phyloP scores from a whole-genome alignment of 2,888 invertebrate species.

The Tetheella fluctuosa region DNA sequence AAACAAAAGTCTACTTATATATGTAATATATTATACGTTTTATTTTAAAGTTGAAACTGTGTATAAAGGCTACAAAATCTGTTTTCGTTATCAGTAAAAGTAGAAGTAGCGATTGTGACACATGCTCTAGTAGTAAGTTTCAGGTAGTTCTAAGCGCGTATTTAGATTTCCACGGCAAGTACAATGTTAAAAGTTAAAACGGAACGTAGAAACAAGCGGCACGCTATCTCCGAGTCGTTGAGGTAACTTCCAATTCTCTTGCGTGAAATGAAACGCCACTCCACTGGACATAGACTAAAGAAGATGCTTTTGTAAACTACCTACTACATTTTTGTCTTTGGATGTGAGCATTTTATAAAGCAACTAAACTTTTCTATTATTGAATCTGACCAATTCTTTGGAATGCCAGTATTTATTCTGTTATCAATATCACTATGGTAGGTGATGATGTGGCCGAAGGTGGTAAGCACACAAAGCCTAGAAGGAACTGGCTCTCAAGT shows the following conservation, averaged over 20 bases:
- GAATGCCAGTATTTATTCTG: too few species aligned
- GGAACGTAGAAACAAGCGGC: slow-evolving; percentile 26
- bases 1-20: too few species aligned
- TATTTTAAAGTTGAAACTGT: neutral
- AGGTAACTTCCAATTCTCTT: slow-evolving; percentile 28
- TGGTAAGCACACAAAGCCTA: too few species aligned
- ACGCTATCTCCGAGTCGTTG: slow-evolving; percentile 26
- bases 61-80: neutral
- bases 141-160: neutral
- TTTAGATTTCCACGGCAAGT: neutral
- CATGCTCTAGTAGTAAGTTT: neutral
- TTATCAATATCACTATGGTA: too few species aligned
- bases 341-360: slow-evolving; percentile 23
- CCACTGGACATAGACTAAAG: slow-evolving; percentile 24
- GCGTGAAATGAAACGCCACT: slow-evolving; percentile 28
- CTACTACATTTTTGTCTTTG: slow-evolving; percentile 16
- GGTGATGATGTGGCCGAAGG: too few species aligned
- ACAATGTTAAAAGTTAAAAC: slow-evolving; percentile 33
- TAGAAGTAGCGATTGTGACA: neutral
- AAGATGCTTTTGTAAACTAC: slow-evolving; percentile 6
- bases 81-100: neutral
- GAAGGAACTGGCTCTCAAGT: too few species aligned
- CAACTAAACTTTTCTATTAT: too few species aligned
- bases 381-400: neutral
- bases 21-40: too few species aligned